Conservation (phyloP, 1,140 invertebrate genomes). For the Drosophila punjabiensis region DNA sequence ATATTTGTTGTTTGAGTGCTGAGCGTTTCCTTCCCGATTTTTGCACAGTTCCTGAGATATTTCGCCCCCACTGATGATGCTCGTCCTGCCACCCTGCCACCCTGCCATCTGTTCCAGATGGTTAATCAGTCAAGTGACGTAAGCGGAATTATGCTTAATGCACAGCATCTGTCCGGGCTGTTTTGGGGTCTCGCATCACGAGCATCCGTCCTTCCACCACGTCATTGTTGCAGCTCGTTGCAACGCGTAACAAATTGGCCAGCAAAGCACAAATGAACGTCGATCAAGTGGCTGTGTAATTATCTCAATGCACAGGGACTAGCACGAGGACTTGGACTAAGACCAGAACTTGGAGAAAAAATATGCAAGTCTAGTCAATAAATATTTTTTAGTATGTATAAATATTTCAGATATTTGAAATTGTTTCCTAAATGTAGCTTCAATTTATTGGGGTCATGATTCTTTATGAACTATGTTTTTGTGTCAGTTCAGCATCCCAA, state of each 20-base stretch:
- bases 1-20: conserved; percentile 41
- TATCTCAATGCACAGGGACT: neutral
- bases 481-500: no score
- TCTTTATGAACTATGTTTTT: no score
- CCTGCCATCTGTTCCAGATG: conserved; percentile 40
- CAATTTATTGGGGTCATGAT: no score
- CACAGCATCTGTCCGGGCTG: conserved; percentile 20
- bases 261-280: conserved; percentile 10
- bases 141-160: conserved; percentile 55
- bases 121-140: conserved; percentile 64
- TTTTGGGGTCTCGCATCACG: conserved; percentile 7
- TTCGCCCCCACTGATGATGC: neutral
- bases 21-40: conserved; percentile 6
- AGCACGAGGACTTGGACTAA: no score
- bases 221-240: conserved; percentile 24
- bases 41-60: neutral
- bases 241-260: conserved; percentile 28
- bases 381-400: no score
- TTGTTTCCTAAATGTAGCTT: no score
- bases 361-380: no score
- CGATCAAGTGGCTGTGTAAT: conserved; percentile 18
- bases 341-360: no score
- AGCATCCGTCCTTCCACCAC: conserved; percentile 10
- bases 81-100: neutral
- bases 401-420: no score